Evolutionary conservation across 2,888 invertebrate genomes (phyloP), one percentile per base, ranked within the genome.

Genomic region (Neuroscelio doddi): DNA sequence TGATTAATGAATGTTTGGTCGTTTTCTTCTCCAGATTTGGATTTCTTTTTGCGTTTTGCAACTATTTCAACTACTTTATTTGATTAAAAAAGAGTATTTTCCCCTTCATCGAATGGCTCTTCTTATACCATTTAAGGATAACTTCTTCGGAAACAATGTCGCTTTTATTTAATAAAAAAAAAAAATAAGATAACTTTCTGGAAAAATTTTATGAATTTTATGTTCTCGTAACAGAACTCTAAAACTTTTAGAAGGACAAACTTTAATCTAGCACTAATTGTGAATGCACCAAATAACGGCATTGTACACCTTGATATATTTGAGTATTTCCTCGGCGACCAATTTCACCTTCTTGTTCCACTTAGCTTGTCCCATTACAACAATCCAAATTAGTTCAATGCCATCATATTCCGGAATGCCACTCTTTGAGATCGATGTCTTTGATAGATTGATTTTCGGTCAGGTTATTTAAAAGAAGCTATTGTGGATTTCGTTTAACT

Each of bases 331-430:
- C 81, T 97, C 97, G 46, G 97, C 95, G 69, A 98, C 91, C 76
- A 98, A 86, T 85, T 98, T 98, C 78, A 98, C 98, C 84, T 98
- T 98, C 86, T 98, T 98, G 86, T 97, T 98, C 98, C 97, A 98
- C 86, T 98, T 97, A 62, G 95, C 94, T 78, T 94, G 92, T 50
- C 92, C 91, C 97, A 98, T 98, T 77, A 98, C 91, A 70, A 95
- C 95, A 72, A 91, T 92, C 97, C 97, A 98, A 78, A 97, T 90
- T n/a, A 95, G 89, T 78, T 92, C 90, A 76, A 94, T 91, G 73
- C 94, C 91, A 87, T 97, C 97, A 83, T 95, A 93, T 85, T 97
- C 97, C 51, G 93, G 92, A 81, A 98, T 94, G 85, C 88, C 88
- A 85, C 93, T 90, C 84, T 92, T 93, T 77, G 68, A 90, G 87